These are phyloP conservation scores for Betta splendens DNA, from an alignment of 2,797 vertebrate species.

Conservation along the genomic window DNA sequence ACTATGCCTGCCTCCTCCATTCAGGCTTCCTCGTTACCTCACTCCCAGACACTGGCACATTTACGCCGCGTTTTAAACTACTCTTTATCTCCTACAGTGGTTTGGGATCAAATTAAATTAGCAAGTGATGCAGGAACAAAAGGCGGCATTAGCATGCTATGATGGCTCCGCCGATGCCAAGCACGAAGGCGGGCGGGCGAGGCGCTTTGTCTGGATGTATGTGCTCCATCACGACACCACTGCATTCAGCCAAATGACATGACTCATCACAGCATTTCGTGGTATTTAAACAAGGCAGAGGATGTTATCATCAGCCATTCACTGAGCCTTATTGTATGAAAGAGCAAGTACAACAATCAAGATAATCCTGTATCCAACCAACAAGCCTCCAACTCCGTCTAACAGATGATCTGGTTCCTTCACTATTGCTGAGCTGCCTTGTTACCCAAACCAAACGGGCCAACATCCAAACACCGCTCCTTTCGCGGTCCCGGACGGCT, in stretches of 20 bases:
- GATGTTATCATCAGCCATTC: conserved; percentile 4
- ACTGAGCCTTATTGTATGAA: background rate
- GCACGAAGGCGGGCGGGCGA: conserved; percentile 23
- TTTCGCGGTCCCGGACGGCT: background rate
- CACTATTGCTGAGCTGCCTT: background rate
- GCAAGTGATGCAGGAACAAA: conserved; percentile 27
- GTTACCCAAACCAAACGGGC: background rate
- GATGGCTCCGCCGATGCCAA: conserved; percentile 43
- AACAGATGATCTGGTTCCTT: background rate
- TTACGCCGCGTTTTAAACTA: conserved; percentile 1
- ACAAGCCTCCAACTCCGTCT: background rate
- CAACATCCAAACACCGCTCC: background rate
- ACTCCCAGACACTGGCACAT: conserved; percentile 9
- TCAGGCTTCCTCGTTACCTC: conserved; percentile 16
- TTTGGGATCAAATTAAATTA: conserved; percentile 44
- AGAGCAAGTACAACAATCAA: background rate
- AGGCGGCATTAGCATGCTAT: conserved; percentile 29
- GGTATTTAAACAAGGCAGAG: conserved; percentile 11
- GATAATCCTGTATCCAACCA: too few relatives aligned
- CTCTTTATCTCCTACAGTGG: conserved; percentile 7
- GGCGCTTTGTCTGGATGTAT: conserved; percentile 14
- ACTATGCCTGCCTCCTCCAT: conserved; percentile 35
- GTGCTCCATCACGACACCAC: conserved; percentile 1
- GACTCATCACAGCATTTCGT: background rate
- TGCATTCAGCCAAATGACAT: conserved; percentile 4